Percentiles rank a stretch among this genome's conserved stretches.
phyloP scores from a whole-genome alignment of 2,797 vertebrate genomes.

The Sciurus carolinensis region DNA sequence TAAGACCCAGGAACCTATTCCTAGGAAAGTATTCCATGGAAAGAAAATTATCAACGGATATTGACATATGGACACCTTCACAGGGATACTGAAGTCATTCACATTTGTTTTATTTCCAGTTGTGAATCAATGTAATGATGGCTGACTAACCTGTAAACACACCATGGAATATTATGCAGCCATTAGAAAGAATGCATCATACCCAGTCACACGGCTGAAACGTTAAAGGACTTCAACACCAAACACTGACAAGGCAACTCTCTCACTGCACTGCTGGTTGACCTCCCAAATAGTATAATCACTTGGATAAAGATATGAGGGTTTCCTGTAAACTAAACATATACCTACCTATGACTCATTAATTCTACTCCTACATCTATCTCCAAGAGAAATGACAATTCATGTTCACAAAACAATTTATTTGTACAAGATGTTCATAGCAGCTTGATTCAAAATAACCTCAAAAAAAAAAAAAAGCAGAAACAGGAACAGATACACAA shows the following conservation, averaged over 20 bases:
- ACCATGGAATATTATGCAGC: background rate
- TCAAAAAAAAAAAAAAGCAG: background rate
- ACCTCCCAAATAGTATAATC: background rate
- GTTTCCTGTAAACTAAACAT: constrained; percentile 28
- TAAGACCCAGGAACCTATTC: background rate
- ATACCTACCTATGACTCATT: background rate
- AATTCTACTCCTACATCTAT: background rate
- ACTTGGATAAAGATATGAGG: background rate
- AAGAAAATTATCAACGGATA: background rate
- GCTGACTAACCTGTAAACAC: background rate
- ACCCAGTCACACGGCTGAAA: background rate
- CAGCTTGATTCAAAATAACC: background rate
- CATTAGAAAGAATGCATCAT: background rate
- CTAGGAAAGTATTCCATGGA: background rate
- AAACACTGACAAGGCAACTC: background rate
- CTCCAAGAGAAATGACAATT: background rate
- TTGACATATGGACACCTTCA: background rate
- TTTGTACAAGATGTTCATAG: background rate
- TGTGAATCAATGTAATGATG: background rate
- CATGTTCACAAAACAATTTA: background rate
- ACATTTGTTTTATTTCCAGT: too few species aligned
- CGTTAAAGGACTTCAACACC: background rate
- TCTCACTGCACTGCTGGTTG: background rate
- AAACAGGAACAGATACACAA: background rate
- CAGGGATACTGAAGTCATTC: background rate